Evolutionary conservation across 2,113 vertebrate genomes (phyloP).

Genomic region (Oxygymnocypris stewartii): DNA sequence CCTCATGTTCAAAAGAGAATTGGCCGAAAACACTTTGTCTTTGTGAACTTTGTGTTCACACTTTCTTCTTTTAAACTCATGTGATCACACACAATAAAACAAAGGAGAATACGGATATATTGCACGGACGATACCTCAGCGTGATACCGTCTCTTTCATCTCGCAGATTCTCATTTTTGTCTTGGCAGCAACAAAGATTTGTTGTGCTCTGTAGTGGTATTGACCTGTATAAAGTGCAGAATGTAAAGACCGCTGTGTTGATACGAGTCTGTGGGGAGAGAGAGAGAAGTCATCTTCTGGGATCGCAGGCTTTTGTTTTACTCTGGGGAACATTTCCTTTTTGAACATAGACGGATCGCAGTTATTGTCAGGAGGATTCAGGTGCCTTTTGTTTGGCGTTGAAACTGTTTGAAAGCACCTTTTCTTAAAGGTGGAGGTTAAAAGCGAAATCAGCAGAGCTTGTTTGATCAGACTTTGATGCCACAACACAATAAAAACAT

Average conservation of each 20-base stretch:
- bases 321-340: conserved; percentile 37
- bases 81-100: conserved; percentile 23
- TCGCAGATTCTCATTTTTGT: conserved; percentile 3
- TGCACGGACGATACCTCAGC: background rate
- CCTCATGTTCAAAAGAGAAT: background rate
- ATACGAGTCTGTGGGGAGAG: conserved; percentile 6
- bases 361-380: conserved; percentile 17
- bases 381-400: conserved; percentile 19
- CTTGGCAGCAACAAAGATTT: conserved; percentile 13
- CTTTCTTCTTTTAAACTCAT: conserved; percentile 20
- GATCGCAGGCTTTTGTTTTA: conserved; percentile 38
- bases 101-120: conserved; percentile 6
- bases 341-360: conserved; percentile 11
- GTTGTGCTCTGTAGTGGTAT: conserved; percentile 32
- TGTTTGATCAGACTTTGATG: conserved; percentile 37
- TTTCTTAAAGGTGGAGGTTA: conserved; percentile 34
- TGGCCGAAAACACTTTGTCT: conserved; percentile 5
- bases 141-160: conserved; percentile 25
- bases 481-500: background rate
- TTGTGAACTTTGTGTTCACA: conserved; percentile 20
- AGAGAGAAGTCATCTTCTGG: conserved; percentile 29
- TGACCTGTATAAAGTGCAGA: conserved; percentile 34
- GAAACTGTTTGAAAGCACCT: conserved; percentile 25
- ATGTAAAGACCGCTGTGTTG: conserved; percentile 41
- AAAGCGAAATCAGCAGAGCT: conserved; percentile 26